Percentiles rank a stretch among this genome's conserved stretches.
phyloP scores from a whole-genome alignment of 2,797 vertebrate species.

The Catharus ustulatus region DNA sequence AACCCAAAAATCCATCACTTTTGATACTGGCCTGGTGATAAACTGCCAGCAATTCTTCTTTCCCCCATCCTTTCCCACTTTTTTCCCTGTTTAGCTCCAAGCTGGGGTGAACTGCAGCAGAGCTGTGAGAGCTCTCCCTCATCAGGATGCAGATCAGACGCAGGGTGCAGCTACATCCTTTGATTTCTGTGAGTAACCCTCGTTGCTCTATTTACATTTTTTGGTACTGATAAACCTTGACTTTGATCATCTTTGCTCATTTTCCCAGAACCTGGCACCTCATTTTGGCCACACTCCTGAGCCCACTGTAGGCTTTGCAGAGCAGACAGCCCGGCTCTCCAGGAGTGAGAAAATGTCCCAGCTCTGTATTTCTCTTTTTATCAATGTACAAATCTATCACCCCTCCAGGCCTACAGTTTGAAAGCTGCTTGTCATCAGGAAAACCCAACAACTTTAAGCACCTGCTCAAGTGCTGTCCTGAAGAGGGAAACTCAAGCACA shows the following conservation, averaged over 20 bases:
- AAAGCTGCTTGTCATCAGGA: background rate
- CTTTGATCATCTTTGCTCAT: background rate
- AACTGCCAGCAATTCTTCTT: background rate
- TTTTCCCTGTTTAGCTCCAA: background rate
- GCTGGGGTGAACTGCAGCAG: conserved; percentile 35
- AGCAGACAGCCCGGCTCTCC: background rate
- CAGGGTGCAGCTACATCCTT: conserved; percentile 3
- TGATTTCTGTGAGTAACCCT: background rate
- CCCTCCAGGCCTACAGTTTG: background rate
- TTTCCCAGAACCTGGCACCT: background rate
- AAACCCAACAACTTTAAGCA: background rate
- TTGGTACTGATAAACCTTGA: background rate
- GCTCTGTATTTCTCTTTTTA: background rate
- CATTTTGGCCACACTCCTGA: background rate
- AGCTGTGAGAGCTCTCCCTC: conserved; percentile 10
- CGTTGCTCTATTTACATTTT: background rate
- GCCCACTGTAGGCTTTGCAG: background rate
- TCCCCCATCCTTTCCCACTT: background rate
- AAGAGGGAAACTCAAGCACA: background rate
- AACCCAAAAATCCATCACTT: conserved; percentile 1
- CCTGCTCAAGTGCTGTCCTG: background rate
- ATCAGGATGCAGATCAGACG: conserved; percentile 30
- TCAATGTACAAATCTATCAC: background rate
- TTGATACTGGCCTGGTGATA: background rate
- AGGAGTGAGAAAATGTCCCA: background rate